Evolutionary conservation across 2,888 invertebrate species (phyloP).

Genomic region (Stictocephala bisonia): DNA sequence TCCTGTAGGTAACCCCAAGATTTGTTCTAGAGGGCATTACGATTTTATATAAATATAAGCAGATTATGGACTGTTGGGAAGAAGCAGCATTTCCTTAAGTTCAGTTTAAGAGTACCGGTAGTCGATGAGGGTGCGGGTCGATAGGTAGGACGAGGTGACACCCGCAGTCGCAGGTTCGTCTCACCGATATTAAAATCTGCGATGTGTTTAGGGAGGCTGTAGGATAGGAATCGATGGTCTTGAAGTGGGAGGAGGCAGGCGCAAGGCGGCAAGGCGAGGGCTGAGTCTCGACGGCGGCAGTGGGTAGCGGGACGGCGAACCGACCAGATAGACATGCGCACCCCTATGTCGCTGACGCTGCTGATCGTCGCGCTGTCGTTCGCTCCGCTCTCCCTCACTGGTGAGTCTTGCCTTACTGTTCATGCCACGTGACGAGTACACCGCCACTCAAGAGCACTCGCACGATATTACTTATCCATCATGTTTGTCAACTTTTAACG

Average conservation of each 20-base stretch:
- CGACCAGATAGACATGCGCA: constrained; percentile 3
- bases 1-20: too few relatives aligned
- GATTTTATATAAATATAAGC: too few relatives aligned
- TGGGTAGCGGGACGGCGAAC: not conserved
- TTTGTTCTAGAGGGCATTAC: too few relatives aligned
- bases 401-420: not conserved
- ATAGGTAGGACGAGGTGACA: not conserved
- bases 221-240: constrained; percentile 40
- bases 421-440: not conserved
- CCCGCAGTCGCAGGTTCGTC: not conserved
- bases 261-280: constrained; percentile 1
- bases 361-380: not conserved
- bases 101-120: not conserved
- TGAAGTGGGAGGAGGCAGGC: constrained; percentile 19
- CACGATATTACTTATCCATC: too few relatives aligned
- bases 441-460: not conserved
- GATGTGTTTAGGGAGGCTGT: constrained; percentile 35
- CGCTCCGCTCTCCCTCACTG: not conserved
- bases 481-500: too few relatives aligned
- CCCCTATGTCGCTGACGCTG: not conserved
- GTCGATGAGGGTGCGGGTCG: not conserved
- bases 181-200: constrained; percentile 38
- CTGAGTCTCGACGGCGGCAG: too few relatives aligned
- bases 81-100: too few relatives aligned
- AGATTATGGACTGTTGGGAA: too few relatives aligned